Conservation (phyloP, 1,140 invertebrate species). For the Aricia agestis region DNA sequence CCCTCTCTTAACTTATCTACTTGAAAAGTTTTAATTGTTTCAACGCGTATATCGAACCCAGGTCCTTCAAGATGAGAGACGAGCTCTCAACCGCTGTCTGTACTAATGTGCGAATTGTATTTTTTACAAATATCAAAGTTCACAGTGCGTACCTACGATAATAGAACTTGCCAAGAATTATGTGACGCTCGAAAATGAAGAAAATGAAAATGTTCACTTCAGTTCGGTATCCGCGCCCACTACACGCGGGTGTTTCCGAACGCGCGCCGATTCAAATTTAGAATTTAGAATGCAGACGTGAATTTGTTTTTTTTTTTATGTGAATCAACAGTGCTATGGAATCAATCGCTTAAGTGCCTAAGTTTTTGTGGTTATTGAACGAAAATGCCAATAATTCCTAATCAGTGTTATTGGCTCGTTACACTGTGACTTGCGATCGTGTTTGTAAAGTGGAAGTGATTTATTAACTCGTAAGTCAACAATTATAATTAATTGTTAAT, state of each 20-base stretch:
- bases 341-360: background rate
- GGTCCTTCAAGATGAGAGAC: too few relatives aligned
- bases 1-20: too few relatives aligned
- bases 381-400: background rate
- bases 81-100: too few relatives aligned
- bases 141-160: background rate
- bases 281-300: constrained; percentile 9
- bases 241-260: constrained; percentile 37
- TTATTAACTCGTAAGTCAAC: background rate
- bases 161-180: constrained; percentile 19
- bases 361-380: background rate
- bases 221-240: constrained; percentile 53
- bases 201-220: constrained; percentile 43
- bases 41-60: too few relatives aligned
- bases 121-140: constrained; percentile 10
- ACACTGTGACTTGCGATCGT: background rate
- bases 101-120: background rate
- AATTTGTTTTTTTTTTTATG: background rate
- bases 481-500: background rate
- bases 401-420: background rate
- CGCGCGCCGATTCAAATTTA: constrained; percentile 21
- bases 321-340: background rate
- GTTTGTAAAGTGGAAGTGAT: constrained; percentile 2
- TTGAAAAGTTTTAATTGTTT: too few relatives aligned
- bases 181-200: constrained; percentile 11